Percentiles rank a stretch among this genome's conserved stretches.
These are phyloP conservation scores for Drosophila koepferae DNA, from an alignment of 2,888 invertebrate species.

Conservation along the genomic window DNA sequence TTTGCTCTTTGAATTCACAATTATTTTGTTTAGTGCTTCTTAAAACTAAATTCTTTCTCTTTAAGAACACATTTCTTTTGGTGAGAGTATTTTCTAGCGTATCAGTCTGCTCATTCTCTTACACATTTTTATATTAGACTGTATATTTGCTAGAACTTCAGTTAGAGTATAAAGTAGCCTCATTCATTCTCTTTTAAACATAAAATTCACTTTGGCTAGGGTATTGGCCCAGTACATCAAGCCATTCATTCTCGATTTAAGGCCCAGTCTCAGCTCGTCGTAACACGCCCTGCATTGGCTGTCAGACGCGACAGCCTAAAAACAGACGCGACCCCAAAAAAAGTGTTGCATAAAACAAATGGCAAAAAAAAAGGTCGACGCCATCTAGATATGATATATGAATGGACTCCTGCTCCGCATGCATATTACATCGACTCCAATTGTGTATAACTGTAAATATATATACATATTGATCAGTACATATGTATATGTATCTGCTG, in stretches of 20 bases:
- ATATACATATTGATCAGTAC: constrained; percentile 7
- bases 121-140: too few relatives aligned
- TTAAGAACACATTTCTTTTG: background rate
- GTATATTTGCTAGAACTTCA: too few relatives aligned
- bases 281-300: constrained; percentile 2
- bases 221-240: background rate
- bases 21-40: too few relatives aligned
- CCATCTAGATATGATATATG: constrained; percentile 35
- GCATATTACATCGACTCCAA: constrained; percentile 14
- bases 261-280: background rate
- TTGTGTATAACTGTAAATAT: constrained; percentile 5
- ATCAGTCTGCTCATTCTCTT: background rate
- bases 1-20: too few relatives aligned
- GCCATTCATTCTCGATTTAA: background rate
- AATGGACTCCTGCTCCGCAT: constrained; percentile 23
- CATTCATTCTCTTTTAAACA: background rate
- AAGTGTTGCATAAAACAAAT: constrained; percentile 52
- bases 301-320: constrained; percentile 29
- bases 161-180: too few relatives aligned
- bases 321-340: constrained; percentile 41
- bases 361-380: constrained; percentile 21
- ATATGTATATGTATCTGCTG: constrained; percentile 7
- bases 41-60: too few relatives aligned
- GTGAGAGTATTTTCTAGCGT: background rate
- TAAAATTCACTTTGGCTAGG: background rate